Evolutionary conservation across 2,888 invertebrate species (phyloP), one percentile per base, ranked within the genome.

Genomic region (Microctonus brassicae): DNA sequence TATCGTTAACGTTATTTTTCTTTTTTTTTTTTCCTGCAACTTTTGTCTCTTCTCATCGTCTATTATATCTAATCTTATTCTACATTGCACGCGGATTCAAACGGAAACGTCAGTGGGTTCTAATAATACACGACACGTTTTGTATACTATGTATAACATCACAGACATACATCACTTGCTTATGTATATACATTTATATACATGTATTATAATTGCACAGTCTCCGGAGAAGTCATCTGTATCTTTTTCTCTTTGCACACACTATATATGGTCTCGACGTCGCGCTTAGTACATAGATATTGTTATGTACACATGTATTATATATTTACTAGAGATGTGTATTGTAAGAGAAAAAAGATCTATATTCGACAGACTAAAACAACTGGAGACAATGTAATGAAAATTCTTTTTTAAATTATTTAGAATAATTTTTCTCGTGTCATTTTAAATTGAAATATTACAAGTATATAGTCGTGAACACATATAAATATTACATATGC

Each of bases 91-190:
- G 34, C 47, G 62, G 39, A 42, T 29, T 47, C 57, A 20, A 67
- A 42, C 61, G 62, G 62, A 62, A 69, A 69, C 69, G 62, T 62
- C 69, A 69, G 69, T 69, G 34, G 62, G 24, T 69, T 61, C 69
- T 69, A 69, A 69, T 69, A 69, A 69, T 69, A 69, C 62, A 55
- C 62, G 57, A 66, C 66, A 55, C 58, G 58, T 58, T 58, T 34
- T 58, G 20, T 13, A 58, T n/a, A 29, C 33, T 29, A 29, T n/a
- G n/a, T n/a, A n/a, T 11, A n/a, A 55, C 33, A 34, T 58, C 57
- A 26, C 24, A 24, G 13, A 57, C 24, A 58, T n/a, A 58, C 57
- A 57, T 57, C 17, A 57, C n/a, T n/a, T n/a, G n/a, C n/a, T n/a
- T n/a, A n/a, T n/a, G 29, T 39, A 29, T 29, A 13, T 52, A 42